A percentile compares a stretch with the other conserved stretches of the same genome.
Evolutionary conservation across 1,140 invertebrate genomes (phyloP).

Genomic region (Ctenoplectra terminalis): DNA sequence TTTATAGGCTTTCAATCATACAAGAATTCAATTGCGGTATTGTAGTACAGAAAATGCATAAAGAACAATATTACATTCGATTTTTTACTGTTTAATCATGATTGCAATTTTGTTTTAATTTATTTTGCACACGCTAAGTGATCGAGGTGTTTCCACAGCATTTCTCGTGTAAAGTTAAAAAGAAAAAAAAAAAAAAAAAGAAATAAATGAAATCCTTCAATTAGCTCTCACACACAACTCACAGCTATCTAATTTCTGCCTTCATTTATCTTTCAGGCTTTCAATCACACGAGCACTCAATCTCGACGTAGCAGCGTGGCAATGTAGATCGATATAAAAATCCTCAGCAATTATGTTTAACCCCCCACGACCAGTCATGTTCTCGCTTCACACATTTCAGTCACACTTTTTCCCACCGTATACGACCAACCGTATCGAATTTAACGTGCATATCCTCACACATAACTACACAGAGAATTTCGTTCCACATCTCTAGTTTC

Average conservation of each 20-base stretch:
- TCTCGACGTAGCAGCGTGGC: not conserved
- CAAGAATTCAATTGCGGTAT: not conserved
- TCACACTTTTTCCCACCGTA: not conserved
- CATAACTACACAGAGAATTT: not conserved
- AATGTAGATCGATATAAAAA: slow-evolving; percentile 10
- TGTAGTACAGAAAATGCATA: too few relatives aligned
- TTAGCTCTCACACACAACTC: not conserved
- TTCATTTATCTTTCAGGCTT: slow-evolving; percentile 7
- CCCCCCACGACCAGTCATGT: not conserved
- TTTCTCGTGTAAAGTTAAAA: not conserved
- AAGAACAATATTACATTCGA: not conserved
- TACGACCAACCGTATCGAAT: not conserved
- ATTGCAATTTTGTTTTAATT: not conserved
- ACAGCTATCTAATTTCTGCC: slow-evolving; percentile 13
- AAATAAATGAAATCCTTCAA: slow-evolving; percentile 5
- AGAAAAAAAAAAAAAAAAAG: not conserved
- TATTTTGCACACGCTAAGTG: not conserved
- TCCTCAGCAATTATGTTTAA: not conserved
- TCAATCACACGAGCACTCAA: slow-evolving; percentile 17
- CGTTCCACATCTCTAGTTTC: not conserved
- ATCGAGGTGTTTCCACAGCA: not conserved
- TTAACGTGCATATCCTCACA: not conserved
- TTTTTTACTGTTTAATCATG: not conserved
- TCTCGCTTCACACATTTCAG: not conserved
- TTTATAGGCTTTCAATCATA: too few relatives aligned